These are phyloP conservation scores for Leptodactylus fuscus DNA, from an alignment of 2,113 vertebrate genomes.

Conservation along the genomic window DNA sequence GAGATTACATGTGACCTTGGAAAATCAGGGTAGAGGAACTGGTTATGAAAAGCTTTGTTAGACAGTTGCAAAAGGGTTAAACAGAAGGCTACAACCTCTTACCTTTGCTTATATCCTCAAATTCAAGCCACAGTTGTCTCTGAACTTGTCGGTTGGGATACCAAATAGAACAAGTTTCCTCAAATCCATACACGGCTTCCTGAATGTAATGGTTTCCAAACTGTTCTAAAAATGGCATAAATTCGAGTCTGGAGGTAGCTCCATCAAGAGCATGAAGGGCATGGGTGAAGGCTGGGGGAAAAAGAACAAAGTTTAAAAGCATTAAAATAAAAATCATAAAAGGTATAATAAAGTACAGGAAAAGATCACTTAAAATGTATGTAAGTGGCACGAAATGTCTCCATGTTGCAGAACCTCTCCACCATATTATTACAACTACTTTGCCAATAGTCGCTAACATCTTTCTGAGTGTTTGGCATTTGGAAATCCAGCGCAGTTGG, in stretches of 20 bases:
- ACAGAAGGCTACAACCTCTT: conserved; percentile 26
- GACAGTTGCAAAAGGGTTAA: neutral
- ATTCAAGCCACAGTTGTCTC: conserved; percentile 95
- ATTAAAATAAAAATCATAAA: neutral
- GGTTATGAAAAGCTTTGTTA: no score
- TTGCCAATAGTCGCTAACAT: neutral
- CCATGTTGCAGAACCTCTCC: neutral
- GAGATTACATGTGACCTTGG: no score
- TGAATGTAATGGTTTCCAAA: conserved; percentile 98
- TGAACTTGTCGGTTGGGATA: conserved; percentile 97
- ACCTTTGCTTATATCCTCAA: conserved; percentile 99
- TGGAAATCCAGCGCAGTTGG: neutral
- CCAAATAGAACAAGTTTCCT: conserved; percentile 97
- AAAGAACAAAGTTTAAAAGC: neutral
- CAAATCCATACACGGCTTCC: conserved; percentile 95
- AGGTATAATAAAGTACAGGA: neutral
- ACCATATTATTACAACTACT: neutral
- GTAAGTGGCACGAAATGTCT: neutral
- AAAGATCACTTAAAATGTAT: neutral
- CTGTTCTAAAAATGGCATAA: conserved; percentile 89
- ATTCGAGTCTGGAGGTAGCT: conserved; percentile 89
- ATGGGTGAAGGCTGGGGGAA: conserved; percentile 84
- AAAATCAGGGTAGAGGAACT: no score
- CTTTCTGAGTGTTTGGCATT: neutral
- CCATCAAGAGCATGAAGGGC: conserved; percentile 94